Base-by-base conservation (phyloP, 2,888 invertebrate species). In the Melanotus villosus region DNA sequence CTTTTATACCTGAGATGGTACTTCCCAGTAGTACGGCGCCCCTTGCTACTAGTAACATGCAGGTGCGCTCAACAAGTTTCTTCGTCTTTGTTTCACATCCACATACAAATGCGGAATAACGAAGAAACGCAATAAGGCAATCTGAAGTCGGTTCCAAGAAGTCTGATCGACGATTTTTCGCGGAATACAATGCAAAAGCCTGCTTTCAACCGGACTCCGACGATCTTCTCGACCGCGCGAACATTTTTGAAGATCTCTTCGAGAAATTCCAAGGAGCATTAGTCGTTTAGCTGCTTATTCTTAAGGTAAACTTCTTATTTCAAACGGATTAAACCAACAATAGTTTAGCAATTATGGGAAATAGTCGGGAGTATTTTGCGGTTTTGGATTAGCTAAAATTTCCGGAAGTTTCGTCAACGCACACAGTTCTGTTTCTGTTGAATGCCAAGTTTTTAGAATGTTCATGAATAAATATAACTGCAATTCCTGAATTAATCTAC, bases 151-250 rank as follows among this genome's bases (percentile, higher is more conserved):
- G 77, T 82, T 83, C 82, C 79, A 71, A 77, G 82, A 83, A 83
- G 81, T 78, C 79, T 80, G 82, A 82, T 82, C 78, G 79, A 77
- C 73, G 80, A 71, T 75, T 73, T 76, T 82, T 82, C 82, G 80
- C 80, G 76, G 80, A 82, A 82, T 65, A 62, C 71, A 71, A 52
- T 30, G 30, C 56, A 54, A 18, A n/a, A 58, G 66, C 32, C 70
- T 58, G 41, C 41, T 38, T n/a, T 58, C 36, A 26, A 58, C 59
- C 9, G 57, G 18, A 57, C 57, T 57, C 47, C 2, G 23, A 47
- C 12, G 23, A 47, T 47, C n/a, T 45, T 23, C 41, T 43, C 21
- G 9, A 23, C 47, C 12, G 47, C 47, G 2, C 2, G 43, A 43
- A 5, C 16, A 3, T 10, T 47, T 47, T 10, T 47, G 41, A 41